Evolutionary conservation across 2,113 vertebrate genomes (phyloP), one percentile per base, ranked within the genome.

Genomic region (Speoplatyrhinus poulsoni): DNA sequence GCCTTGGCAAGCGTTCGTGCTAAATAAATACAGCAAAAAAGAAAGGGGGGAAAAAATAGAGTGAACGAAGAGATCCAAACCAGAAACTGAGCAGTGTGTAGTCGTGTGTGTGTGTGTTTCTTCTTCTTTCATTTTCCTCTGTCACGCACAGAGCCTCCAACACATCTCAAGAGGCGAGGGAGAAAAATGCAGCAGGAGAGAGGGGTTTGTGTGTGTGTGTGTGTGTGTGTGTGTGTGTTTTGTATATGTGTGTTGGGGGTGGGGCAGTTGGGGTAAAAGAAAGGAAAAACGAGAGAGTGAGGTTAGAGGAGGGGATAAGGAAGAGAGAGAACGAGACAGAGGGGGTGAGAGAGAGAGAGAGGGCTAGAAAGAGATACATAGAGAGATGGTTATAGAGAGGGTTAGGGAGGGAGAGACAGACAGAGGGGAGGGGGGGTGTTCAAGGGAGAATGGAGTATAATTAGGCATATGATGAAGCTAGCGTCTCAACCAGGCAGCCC

Each of bases 381-480:
- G 53, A 60, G 62, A 57, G 62, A 61, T 19, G 19, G 19, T 19
- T 19, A 19, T 19, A 1, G 60, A 70, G 15, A 60, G 58, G 12
- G 9, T 12, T 47, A 46, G 47, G 46, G 67, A 66, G 62, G 33
- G 66, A 72, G 65, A 73, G 75, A 72, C 69, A 83, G 65, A 69
- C 58, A 56, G 65, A 53, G 65, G 75, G 65, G 75, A 80, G 81
- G 77, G 50, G 33, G 82, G 78, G 66, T 60, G 77, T 74, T 65
- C 75, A 69, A 60, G 47, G 76, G 71, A 85, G 89, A 85, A 82
- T 82, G 67, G 77, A 84, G 85, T 89, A 91, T 91, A 92, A 93
- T 92, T 92, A 93, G 90, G 74, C 73, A 75, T 84, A 86, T 90
- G 88, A 90, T 90, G 82, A 87, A 91, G 88, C 87, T 89, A 86